Evolutionary conservation across 2,113 vertebrate species (phyloP).

Genomic region (Xiphias gladius): DNA sequence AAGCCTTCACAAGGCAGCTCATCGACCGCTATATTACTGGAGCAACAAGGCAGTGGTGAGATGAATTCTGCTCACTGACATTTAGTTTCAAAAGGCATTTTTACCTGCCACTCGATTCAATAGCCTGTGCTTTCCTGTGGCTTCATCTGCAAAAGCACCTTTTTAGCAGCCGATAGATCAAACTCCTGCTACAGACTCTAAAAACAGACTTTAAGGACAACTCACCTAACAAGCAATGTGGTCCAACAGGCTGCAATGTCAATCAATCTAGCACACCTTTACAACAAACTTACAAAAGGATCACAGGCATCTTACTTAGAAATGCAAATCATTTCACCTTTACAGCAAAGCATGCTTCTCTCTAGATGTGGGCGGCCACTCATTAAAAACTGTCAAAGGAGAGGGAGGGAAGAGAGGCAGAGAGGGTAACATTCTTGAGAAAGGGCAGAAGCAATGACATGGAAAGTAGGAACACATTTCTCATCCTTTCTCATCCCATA

Average conservation of each 20-base stretch:
- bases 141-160: conserved; percentile 65
- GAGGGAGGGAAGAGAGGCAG: background rate
- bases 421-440: conserved; percentile 22
- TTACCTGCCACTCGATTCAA: conserved; percentile 63
- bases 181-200: conserved; percentile 36
- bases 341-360: background rate
- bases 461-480: conserved; percentile 34
- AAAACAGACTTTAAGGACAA: conserved; percentile 45
- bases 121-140: conserved; percentile 53
- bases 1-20: conserved; percentile 33
- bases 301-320: conserved; percentile 10
- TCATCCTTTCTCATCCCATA: conserved; percentile 40
- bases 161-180: conserved; percentile 70
- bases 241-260: conserved; percentile 7
- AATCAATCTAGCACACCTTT: conserved; percentile 32
- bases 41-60: conserved; percentile 39
- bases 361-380: conserved; percentile 24
- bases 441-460: conserved; percentile 35
- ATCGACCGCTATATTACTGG: conserved; percentile 41
- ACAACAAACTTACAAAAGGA: conserved; percentile 24
- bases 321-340: conserved; percentile 27
- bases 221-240: conserved; percentile 37
- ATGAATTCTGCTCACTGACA: conserved; percentile 67
- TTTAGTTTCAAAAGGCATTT: conserved; percentile 67
- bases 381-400: conserved; percentile 38